Evolutionary conservation across 2,888 invertebrate species (phyloP), one percentile per base, ranked within the genome.

Genomic region (Ischnura elegans): DNA sequence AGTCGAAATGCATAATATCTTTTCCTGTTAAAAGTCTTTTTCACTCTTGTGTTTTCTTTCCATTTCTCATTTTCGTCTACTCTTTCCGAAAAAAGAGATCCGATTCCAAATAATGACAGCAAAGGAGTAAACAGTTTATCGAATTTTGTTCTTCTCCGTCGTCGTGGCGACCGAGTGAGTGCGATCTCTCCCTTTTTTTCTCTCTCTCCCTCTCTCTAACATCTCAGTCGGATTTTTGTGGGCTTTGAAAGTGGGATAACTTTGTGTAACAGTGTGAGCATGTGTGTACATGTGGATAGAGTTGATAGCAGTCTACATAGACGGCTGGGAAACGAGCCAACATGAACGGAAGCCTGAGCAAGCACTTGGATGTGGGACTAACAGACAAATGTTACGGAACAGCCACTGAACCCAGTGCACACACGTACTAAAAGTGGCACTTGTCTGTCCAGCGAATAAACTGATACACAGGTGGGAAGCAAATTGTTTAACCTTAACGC

Each of bases 11-110:
- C 2, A 51, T 51, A 6, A 51, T 8, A 51, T 51, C 19, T 51
- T 51, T 47, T 47, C 2, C 51, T 19, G 13, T 19, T n/a, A n/a
- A n/a, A 19, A 51, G 51, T 51, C 8, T 8, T 51, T 13, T 51
- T 51, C 19, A 51, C 1, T 51, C 19, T 51, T 19, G 13, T 51
- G 13, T 47, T 47, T 13, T 47, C 13, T 47, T 47, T 51, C 2
- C 2, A 51, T 10, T 51, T 51, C n/a, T n/a, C n/a, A n/a, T 51
- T 19, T 51, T 51, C 51, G 5, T 51, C 51, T 51, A 51, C 51
- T 51, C n/a, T n/a, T 76, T 76, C 36, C 76, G 29, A 76, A 76
- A 76, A 76, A 76, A 25, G 76, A 76, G 76, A 76, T 76, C 76
- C 29, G 76, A 76, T 76, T 76, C 13, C 76, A 76, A 76, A 76